Conservation (phyloP, 2,888 invertebrate species). For the Flexamia atlantica region DNA sequence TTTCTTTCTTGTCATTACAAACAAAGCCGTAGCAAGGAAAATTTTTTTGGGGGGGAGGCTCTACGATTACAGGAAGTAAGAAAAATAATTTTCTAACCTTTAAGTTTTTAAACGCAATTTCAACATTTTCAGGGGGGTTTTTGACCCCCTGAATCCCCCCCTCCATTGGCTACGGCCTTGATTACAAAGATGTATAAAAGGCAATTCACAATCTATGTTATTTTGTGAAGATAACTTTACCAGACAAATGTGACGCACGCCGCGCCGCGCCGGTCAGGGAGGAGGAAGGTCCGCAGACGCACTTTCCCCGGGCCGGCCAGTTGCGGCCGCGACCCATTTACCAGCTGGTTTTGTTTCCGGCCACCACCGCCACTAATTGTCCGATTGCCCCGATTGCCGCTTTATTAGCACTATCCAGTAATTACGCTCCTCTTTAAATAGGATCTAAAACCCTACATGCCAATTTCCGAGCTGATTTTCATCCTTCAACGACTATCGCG, state of each 20-base stretch:
- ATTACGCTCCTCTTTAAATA: slow-evolving; percentile 4
- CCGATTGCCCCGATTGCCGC: slow-evolving; percentile 33
- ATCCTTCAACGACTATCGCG: not conserved
- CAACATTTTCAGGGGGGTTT: too few relatives aligned
- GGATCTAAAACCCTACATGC: not conserved
- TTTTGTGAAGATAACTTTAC: too few relatives aligned
- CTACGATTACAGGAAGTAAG: too few relatives aligned
- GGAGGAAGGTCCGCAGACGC: not conserved
- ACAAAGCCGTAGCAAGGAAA: too few relatives aligned
- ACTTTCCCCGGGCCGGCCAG: slow-evolving; percentile 34
- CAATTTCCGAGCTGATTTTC: not conserved
- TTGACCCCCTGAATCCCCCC: too few relatives aligned
- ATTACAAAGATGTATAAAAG: too few relatives aligned
- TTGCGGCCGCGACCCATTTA: slow-evolving; percentile 45
- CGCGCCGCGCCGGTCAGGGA: not conserved
- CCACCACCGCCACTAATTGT: slow-evolving; percentile 31
- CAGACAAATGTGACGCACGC: not conserved
- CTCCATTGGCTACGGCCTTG: too few relatives aligned
- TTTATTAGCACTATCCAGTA: slow-evolving; percentile 25
- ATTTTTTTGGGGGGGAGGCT: too few relatives aligned
- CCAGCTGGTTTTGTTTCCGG: slow-evolving; percentile 42
- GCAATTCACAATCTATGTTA: too few relatives aligned
- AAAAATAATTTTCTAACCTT: too few relatives aligned
- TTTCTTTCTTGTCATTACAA: too few relatives aligned
- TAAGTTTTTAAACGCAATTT: too few relatives aligned